These are phyloP conservation scores for Epicampocera succincta DNA, from an alignment of 2,888 invertebrate genomes.

Conservation along the genomic window DNA sequence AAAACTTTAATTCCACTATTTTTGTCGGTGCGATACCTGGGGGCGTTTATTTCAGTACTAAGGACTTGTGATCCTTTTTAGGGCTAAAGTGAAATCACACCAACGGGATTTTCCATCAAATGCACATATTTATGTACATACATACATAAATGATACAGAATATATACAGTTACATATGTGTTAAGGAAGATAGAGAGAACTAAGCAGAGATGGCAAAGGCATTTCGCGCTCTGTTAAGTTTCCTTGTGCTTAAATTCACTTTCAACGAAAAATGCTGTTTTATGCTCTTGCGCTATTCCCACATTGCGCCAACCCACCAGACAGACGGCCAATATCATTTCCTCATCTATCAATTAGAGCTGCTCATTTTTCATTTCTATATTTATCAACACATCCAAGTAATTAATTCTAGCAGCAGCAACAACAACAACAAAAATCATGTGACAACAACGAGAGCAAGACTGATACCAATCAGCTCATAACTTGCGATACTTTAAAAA, in stretches of 20 bases:
- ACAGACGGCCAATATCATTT: conserved; percentile 57
- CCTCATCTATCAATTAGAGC: conserved; percentile 65
- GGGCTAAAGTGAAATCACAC: no score
- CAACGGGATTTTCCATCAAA: no score
- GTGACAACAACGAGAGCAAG: conserved; percentile 61
- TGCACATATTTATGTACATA: no score
- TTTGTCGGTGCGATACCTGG: no score
- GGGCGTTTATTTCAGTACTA: no score
- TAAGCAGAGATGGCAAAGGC: no score
- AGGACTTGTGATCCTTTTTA: no score
- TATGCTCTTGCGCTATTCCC: conserved; percentile 20
- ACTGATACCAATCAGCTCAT: conserved; percentile 54
- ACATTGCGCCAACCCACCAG: conserved; percentile 58
- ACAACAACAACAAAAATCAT: conserved; percentile 26
- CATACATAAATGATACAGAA: no score
- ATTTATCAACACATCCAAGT: conserved; percentile 65
- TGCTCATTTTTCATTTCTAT: conserved; percentile 54
- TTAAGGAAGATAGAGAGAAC: no score
- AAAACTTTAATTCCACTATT: no score
- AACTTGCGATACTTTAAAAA: conserved; percentile 35
- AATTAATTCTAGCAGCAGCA: conserved; percentile 64
- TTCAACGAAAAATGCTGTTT: conserved; percentile 17
- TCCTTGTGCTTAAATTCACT: conserved; percentile 32
- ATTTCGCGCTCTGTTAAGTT: neutral
- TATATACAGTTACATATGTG: no score